A percentile compares a stretch with the other conserved stretches of the same genome.
phyloP scores from a whole-genome alignment of 1,140 invertebrate species.

The Acromyrmex echinatior region DNA sequence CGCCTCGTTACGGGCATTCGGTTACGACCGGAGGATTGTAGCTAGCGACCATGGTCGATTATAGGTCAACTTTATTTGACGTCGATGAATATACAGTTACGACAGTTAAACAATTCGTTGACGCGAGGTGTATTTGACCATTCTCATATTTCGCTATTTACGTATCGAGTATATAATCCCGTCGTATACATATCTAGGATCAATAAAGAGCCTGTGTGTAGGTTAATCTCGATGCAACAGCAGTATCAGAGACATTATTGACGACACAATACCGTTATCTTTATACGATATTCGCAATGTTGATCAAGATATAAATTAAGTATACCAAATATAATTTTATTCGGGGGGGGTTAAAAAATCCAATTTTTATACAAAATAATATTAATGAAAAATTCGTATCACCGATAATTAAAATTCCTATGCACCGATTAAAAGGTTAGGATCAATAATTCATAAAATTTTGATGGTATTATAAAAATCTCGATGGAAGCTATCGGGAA shows the following conservation, averaged over 20 bases:
- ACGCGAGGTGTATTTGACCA: not conserved
- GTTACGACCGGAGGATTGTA: not conserved
- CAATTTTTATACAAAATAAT: constrained; percentile 27
- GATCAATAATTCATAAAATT: constrained; percentile 50
- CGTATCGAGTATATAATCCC: constrained; percentile 27
- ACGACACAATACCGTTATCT: not conserved
- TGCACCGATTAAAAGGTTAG: not conserved
- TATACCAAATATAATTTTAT: not conserved
- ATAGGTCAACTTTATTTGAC: constrained; percentile 52
- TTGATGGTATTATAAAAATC: constrained; percentile 33
- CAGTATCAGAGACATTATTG: constrained; percentile 17
- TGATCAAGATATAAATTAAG: constrained; percentile 34
- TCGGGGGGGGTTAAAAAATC: not conserved
- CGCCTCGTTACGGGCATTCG: constrained; percentile 12
- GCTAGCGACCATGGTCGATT: constrained; percentile 2
- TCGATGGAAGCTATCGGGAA: not conserved
- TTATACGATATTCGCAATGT: constrained; percentile 15
- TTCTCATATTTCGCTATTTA: constrained; percentile 31
- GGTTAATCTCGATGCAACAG: constrained; percentile 36
- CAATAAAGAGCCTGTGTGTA: constrained; percentile 31
- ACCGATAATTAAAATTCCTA: constrained; percentile 52
- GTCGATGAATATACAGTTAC: constrained; percentile 6
- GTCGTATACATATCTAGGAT: constrained; percentile 18
- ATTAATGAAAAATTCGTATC: constrained; percentile 12
- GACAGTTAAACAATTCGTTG: constrained; percentile 37